phyloP scores from a whole-genome alignment of 1,140 invertebrate species.

The Drosophila lacteicornis region DNA sequence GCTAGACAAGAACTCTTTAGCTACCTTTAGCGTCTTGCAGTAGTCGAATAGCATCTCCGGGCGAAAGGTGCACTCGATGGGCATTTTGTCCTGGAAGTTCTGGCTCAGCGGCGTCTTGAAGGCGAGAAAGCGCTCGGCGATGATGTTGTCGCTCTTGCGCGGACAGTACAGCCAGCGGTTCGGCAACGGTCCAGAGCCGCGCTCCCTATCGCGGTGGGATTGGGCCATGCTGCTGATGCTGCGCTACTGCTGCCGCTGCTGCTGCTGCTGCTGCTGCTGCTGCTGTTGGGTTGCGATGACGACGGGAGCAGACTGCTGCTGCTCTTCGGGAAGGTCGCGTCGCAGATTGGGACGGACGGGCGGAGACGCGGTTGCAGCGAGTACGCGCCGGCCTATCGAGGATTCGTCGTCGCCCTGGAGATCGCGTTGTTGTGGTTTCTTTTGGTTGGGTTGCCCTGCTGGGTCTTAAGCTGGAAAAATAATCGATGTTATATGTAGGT shows the following conservation, averaged over 20 bases:
- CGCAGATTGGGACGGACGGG: constrained; percentile 9
- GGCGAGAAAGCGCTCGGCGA: constrained; percentile 93
- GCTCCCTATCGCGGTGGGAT: constrained; percentile 60
- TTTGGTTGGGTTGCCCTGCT: constrained; percentile 16
- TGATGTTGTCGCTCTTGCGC: constrained; percentile 90
- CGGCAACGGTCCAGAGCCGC: constrained; percentile 89
- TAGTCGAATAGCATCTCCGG: constrained; percentile 92
- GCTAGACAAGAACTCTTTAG: constrained; percentile 2
- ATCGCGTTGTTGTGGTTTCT: constrained; percentile 20
- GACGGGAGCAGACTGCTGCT: constrained; percentile 5
- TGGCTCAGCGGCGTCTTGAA: constrained; percentile 96
- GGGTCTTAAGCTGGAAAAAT: constrained; percentile 1
- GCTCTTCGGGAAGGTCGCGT: constrained; percentile 5
- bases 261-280: not conserved
- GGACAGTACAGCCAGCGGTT: constrained; percentile 97
- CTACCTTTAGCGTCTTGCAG: constrained; percentile 90
- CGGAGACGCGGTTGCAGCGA: constrained; percentile 11
- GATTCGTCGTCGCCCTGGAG: constrained; percentile 17
- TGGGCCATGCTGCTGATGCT: constrained; percentile 47
- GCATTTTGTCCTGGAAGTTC: constrained; percentile 92
- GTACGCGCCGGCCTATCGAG: constrained; percentile 12
- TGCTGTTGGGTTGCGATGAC: constrained; percentile 6
- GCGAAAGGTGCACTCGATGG: constrained; percentile 92
- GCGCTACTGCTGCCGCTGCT: not conserved
- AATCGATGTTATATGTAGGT: not conserved